Evolutionary conservation across 2,888 invertebrate genomes (phyloP).

Genomic region (Patella caerulea): DNA sequence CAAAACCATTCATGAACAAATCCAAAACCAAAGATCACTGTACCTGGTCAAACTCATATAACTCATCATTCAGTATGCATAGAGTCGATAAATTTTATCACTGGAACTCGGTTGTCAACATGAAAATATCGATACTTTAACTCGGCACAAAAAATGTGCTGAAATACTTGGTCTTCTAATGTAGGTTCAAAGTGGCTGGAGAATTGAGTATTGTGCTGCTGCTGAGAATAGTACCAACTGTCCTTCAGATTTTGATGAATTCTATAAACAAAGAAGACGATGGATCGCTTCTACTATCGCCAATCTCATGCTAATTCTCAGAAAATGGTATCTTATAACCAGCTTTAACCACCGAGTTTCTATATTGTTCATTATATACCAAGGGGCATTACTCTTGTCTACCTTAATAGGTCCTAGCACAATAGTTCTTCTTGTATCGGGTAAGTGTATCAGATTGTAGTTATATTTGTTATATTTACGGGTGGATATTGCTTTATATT

Average conservation of each 20-base stretch:
- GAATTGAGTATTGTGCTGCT: slow-evolving; percentile 67
- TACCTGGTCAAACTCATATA: too few relatives aligned
- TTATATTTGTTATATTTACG: too few relatives aligned
- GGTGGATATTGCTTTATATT: too few relatives aligned
- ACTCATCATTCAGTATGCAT: background rate
- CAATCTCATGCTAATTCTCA: slow-evolving; percentile 54
- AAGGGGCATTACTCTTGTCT: slow-evolving; percentile 58
- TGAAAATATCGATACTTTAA: background rate
- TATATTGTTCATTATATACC: slow-evolving; percentile 60
- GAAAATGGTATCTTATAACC: slow-evolving; percentile 48
- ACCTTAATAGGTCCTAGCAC: slow-evolving; percentile 61
- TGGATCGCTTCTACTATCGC: slow-evolving; percentile 68
- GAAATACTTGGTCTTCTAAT: background rate
- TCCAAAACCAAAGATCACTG: too few relatives aligned
- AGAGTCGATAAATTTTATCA: background rate
- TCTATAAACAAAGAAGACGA: slow-evolving; percentile 65
- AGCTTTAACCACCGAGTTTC: slow-evolving; percentile 59
- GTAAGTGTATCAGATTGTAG: slow-evolving; percentile 33
- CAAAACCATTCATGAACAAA: too few relatives aligned
- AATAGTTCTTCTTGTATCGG: slow-evolving; percentile 55
- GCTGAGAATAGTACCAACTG: slow-evolving; percentile 64
- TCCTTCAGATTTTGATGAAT: slow-evolving; percentile 67
- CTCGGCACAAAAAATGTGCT: too few relatives aligned
- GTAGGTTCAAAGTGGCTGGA: slow-evolving; percentile 65
- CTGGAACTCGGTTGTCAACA: background rate